phyloP scores from a whole-genome alignment of 2,797 vertebrate genomes.

The Tarsius wallacei region DNA sequence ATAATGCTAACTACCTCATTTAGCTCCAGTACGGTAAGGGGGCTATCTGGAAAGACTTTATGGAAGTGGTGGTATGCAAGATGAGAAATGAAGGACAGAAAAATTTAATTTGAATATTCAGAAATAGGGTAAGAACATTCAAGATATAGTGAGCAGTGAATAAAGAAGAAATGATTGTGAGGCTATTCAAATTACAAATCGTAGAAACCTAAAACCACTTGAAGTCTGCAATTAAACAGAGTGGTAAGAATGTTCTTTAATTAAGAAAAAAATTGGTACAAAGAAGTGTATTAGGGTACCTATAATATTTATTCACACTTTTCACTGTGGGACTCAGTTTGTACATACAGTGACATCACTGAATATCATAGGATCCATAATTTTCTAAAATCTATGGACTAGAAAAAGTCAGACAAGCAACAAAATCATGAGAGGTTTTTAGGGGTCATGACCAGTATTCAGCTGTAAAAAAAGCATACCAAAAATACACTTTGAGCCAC shows the following conservation, averaged over 20 bases:
- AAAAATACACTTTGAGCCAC: background rate
- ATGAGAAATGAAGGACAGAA: background rate
- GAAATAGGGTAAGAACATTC: background rate
- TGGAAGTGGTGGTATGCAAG: background rate
- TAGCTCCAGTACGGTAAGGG: background rate
- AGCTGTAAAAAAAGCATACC: background rate
- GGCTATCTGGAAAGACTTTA: background rate
- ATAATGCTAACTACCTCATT: background rate
- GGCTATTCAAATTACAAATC: background rate
- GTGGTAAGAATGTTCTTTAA: background rate
- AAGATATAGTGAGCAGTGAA: background rate
- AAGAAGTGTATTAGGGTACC: background rate
- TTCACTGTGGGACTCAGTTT: background rate
- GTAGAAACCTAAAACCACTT: background rate
- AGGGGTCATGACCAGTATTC: background rate
- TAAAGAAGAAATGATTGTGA: background rate
- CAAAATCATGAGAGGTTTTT: background rate
- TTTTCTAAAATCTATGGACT: background rate
- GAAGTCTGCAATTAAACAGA: background rate
- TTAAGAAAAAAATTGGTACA: background rate
- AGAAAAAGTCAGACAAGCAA: background rate
- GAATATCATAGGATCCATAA: background rate
- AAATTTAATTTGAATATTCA: background rate
- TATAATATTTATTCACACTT: background rate
- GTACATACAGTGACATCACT: background rate